Evolutionary conservation across 2,797 vertebrate species (phyloP).

Genomic region (Spizella passerina): DNA sequence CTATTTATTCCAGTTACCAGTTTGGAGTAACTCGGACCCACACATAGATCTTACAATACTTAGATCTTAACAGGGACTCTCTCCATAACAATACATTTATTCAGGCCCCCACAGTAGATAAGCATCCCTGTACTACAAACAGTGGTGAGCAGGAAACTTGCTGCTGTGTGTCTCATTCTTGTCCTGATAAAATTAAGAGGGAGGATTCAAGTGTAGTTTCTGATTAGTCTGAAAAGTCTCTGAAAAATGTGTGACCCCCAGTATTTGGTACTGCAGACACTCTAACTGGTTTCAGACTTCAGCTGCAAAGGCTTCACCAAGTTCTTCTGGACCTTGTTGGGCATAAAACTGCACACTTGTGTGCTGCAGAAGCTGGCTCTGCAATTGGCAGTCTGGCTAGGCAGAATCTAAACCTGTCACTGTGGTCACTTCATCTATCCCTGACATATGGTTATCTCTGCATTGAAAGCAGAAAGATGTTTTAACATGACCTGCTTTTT

Average conservation of each 20-base stretch:
- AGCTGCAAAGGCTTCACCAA: not conserved
- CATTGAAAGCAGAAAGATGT: not conserved
- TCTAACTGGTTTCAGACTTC: not conserved
- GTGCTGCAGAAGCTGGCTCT: not conserved
- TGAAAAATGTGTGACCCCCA: not conserved
- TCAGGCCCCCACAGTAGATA: no score
- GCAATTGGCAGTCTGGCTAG: not conserved
- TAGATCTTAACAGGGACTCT: no score
- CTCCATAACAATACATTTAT: no score
- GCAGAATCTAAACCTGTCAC: not conserved
- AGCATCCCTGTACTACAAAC: not conserved
- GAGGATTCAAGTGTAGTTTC: not conserved
- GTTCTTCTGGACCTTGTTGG: not conserved
- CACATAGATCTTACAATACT: no score
- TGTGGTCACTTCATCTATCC: accelerated
- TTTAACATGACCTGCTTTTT: not conserved
- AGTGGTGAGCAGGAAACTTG: not conserved
- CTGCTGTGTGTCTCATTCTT: not conserved
- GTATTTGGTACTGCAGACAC: not conserved
- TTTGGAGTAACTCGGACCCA: no score
- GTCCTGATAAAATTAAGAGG: not conserved
- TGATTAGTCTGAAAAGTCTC: not conserved
- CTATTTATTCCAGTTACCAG: no score
- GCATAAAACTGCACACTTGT: not conserved
- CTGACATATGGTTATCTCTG: not conserved